Evolutionary conservation across 2,113 vertebrate genomes (phyloP), one percentile per base, ranked within the genome.

Genomic region (Marmota flaviventris): DNA sequence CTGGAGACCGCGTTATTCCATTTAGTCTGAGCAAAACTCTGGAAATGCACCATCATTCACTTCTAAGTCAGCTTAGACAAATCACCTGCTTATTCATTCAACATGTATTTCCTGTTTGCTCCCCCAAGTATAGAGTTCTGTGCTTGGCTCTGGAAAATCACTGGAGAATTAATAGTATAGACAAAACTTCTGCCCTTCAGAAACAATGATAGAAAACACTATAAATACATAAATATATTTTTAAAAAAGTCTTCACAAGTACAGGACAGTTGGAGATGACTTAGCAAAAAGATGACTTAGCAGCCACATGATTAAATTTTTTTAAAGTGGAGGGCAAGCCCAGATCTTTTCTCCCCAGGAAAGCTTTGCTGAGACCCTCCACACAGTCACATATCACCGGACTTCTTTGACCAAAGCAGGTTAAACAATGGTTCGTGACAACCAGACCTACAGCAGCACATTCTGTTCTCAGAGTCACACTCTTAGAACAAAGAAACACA

Each of bases 401-500:
- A 7, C 0, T 8, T 53, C 70, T 83, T 24, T 39, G 91, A 72
- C 51, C 42, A 32, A 12, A 83, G 39, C 10, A 70, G 25, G 11
- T 58, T 79, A 81, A 89, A 65, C 56, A 18, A 29, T 0, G 3
- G 81, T 5, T 85, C 14, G 2, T 37, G 34, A 89, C 0, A 0
- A 48, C 27, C 24, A 51, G 10, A 12, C 45, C 12, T 9, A 51
- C 18, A n/a, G 61, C 53, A 82, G 70, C 8, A 63, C 29, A 27
- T 75, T 70, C 61, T 22, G 7, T 85, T 95, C 83, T 48, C 45
- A 93, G 61, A 58, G 34, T 65, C 77, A 65, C 1, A 13, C 70
- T 88, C 83, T 75, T 89, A 63, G 32, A 67, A 77, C 61, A 48
- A 77, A 93, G 48, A 83, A 58, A 63, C 75, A 16, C 39, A 58